phyloP scores from a whole-genome alignment of 2,888 invertebrate species.

The Cantharis nigra region DNA sequence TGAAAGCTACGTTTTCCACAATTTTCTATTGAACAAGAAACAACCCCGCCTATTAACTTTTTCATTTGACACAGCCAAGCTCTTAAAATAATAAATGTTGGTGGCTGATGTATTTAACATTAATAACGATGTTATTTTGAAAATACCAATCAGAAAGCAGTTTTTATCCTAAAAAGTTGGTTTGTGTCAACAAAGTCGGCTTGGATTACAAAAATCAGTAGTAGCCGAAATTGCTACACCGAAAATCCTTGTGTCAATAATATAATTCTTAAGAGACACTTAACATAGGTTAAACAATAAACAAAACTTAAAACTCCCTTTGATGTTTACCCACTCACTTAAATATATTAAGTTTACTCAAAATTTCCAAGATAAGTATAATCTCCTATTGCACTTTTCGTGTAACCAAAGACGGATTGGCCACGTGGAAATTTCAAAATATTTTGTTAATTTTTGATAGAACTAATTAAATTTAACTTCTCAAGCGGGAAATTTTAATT shows the following conservation, averaged over 20 bases:
- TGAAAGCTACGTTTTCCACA: not conserved
- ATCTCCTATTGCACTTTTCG: not conserved
- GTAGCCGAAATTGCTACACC: not conserved
- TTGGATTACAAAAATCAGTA: not conserved
- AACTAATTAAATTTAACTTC: not conserved
- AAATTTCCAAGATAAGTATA: not conserved
- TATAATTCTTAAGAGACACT: not conserved
- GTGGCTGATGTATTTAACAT: not conserved
- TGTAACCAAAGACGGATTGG: not conserved
- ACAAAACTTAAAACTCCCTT: not conserved
- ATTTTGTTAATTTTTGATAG: not conserved
- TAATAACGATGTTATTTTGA: not conserved
- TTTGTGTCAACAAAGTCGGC: not conserved
- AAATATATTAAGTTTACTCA: not conserved
- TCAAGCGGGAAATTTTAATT: not conserved
- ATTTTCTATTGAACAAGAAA: not conserved
- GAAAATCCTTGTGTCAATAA: not conserved
- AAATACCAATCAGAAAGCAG: not conserved
- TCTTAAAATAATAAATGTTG: not conserved
- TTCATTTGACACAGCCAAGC: not conserved
- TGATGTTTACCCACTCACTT: not conserved
- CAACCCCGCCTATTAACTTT: not conserved
- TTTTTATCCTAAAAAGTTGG: not conserved
- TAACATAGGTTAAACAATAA: not conserved
- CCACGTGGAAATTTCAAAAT: no score